Evolutionary conservation across 1,140 invertebrate species (phyloP), one percentile per base, ranked within the genome.

Genomic region (Drosophila setifemur): DNA sequence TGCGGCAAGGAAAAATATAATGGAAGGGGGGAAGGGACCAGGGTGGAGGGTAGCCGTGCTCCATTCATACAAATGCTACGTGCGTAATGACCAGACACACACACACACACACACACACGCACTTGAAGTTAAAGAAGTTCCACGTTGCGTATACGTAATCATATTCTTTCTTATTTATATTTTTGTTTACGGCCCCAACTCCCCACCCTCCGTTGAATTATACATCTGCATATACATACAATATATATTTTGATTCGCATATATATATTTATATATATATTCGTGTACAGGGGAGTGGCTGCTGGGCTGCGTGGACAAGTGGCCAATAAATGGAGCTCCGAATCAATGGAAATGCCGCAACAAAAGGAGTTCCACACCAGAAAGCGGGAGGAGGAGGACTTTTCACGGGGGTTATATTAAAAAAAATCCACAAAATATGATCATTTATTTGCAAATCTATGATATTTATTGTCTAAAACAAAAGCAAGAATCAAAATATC

Each of bases 21-120:
- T 37, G 33, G 28, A 12, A 19, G 18, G 16, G 0, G 12, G 16
- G 16, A 19, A n/a, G 35, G 26, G 5, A 7, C 2, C 6, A 6
- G n/a, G 42, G 11, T 12, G 19, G 29, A 9, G 8, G 39, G 49
- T 31, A 48, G 40, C 43, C 63, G 16, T 31, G 39, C 33, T 72
- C 73, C 78, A 83, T 83, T 83, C 78, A 83, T 77, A 83, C 79
- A 83, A 83, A 77, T 74, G 79, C 54, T 83, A 85, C 79, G 79
- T 83, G 79, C 79, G 74, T 83, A 83, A 83, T 83, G 79, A 85
- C 79, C 78, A 83, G 73, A 54, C 72, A 69, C 52, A 68, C 67
- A 72, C 67, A 67, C 54, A 74, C 42, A 61, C 72, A 55, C 31
- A 19, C 28, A 54, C 50, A 35, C 43, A 26, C 37, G 18, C 54